Evolutionary conservation across 2,888 invertebrate species (phyloP).

Genomic region (Eupithecia exiguata): DNA sequence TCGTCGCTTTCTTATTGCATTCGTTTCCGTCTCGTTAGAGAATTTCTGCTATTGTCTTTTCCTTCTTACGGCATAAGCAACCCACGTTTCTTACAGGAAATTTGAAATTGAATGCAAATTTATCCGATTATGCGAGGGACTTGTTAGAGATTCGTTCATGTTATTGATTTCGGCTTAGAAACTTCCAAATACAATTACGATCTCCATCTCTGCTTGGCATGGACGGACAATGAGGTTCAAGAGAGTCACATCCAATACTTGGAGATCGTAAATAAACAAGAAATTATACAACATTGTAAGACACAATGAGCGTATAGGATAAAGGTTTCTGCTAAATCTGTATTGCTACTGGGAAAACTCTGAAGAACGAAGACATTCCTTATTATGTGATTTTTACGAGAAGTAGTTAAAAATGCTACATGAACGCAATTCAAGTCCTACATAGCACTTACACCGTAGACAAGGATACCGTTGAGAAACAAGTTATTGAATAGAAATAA

Average conservation of each 20-base stretch:
- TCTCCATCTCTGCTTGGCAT: not conserved
- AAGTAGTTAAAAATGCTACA: not conserved
- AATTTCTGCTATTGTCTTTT: not conserved
- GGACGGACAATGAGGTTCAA: not conserved
- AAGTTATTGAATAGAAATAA: not conserved
- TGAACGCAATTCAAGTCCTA: too few species aligned
- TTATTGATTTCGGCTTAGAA: conserved; percentile 3
- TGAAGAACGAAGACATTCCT: not conserved
- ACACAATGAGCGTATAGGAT: not conserved
- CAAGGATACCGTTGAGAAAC: not conserved
- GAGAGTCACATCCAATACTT: conserved; percentile 2
- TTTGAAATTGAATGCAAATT: conserved; percentile 1
- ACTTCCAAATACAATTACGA: not conserved
- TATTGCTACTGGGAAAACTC: not conserved
- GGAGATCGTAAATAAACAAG: not conserved
- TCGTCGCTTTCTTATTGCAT: conserved; percentile 21
- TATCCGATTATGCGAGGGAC: not conserved
- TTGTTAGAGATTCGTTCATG: not conserved
- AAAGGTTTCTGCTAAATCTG: not conserved
- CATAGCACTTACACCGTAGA: not conserved
- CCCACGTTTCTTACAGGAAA: not conserved
- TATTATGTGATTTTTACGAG: not conserved
- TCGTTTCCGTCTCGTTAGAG: conserved; percentile 24
- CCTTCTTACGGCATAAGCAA: conserved; percentile 1
- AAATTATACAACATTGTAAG: not conserved